These are phyloP conservation scores for Philaethria dido DNA, from an alignment of 2,888 invertebrate genomes.

Conservation along the genomic window DNA sequence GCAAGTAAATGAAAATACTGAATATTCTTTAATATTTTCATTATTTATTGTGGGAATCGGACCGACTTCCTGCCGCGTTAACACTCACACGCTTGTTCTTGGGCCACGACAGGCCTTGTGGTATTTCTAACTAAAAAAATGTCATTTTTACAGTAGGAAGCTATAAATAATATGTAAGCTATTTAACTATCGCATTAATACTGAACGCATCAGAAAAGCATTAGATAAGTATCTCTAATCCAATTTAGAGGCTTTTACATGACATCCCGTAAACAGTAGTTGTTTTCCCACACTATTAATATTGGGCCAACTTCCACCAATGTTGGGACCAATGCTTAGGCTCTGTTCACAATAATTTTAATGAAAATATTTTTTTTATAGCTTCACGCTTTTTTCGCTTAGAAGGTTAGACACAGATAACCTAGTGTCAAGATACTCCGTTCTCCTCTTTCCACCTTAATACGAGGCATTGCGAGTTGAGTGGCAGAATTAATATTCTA, in stretches of 20 bases:
- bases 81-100: too few species aligned
- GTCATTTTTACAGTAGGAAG: neutral
- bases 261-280: constrained; percentile 30
- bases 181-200: neutral
- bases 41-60: too few species aligned
- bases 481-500: too few species aligned
- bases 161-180: neutral
- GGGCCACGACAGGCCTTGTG: too few species aligned
- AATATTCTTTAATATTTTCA: too few species aligned
- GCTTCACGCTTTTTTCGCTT: too few species aligned
- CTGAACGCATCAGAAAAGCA: neutral
- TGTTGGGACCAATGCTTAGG: neutral
- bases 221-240: constrained; percentile 13
- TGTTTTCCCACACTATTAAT: constrained; percentile 24
- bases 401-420: neutral
- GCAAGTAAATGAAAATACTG: too few species aligned
- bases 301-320: neutral
- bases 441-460: too few species aligned
- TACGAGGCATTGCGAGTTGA: too few species aligned
- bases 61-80: too few species aligned
- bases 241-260: constrained; percentile 9
- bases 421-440: neutral
- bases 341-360: neutral
- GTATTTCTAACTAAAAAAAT: too few species aligned
- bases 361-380: too few species aligned